phyloP scores from a whole-genome alignment of 2,113 vertebrate species.

The Xerus inauris region DNA sequence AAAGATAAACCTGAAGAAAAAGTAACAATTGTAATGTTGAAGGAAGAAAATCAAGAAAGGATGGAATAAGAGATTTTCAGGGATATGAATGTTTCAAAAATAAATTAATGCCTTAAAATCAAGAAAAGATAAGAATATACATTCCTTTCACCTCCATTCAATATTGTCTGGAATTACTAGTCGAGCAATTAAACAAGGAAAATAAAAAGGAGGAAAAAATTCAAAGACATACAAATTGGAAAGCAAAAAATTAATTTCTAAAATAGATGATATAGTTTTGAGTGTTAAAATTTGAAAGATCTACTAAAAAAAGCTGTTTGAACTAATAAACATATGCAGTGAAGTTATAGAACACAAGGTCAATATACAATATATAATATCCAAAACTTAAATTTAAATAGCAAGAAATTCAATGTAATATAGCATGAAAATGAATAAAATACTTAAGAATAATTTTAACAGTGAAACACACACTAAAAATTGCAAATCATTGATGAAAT shows the following conservation, averaged over 20 bases:
- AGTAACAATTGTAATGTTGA: neutral
- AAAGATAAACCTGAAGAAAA: neutral
- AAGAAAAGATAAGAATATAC: neutral
- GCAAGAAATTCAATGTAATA: neutral
- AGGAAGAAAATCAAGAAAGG: neutral
- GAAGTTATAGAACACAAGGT: neutral
- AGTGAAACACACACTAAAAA: neutral
- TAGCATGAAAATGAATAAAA: neutral
- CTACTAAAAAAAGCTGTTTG: neutral
- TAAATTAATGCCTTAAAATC: neutral
- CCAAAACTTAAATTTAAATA: neutral
- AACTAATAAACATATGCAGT: neutral
- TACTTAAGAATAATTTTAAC: neutral
- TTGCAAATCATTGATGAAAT: neutral
- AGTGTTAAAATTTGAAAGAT: neutral
- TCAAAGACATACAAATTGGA: neutral
- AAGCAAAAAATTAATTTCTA: neutral
- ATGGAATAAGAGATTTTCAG: neutral
- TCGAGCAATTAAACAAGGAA: neutral
- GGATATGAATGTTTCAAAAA: neutral
- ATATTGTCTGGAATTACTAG: neutral
- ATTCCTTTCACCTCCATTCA: neutral
- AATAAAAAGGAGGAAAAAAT: neutral
- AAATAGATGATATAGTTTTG: neutral
- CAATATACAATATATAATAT: neutral